Evolutionary conservation across 2,888 invertebrate genomes (phyloP), one percentile per base, ranked within the genome.

Genomic region (Acanthococcus lagerstroemiae): DNA sequence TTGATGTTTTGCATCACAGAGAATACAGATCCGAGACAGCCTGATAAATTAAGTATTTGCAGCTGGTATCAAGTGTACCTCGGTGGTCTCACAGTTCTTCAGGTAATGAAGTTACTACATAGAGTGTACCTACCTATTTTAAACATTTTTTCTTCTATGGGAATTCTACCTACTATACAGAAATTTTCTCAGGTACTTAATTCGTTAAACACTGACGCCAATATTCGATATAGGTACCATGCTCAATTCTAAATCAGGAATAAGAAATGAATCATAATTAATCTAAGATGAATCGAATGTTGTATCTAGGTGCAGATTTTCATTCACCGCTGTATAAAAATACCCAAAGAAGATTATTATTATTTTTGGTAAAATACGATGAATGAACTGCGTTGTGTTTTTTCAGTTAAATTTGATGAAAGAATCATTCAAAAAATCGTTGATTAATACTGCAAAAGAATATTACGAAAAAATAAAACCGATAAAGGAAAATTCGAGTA

Each of bases 401-500:
- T 37, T 37, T 37, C n/a, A 57, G 57, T 57, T 57, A 3, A 45
- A 57, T n/a, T n/a, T 57, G 17, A 44, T 45, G 9, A 19, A 24
- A 58, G 46, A 46, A 46, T 26, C 46, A 26, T 58, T 58, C 26
- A 45, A 46, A 25, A 45, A 46, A 17, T 26, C 45, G 1, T 25
- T 48, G 4, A 45, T 45, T 9, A 45, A 58, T 24, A 25, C 46
- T 19, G 46, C 46, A 17, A 45, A 58, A 26, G 45, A 58, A 19
- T 58, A 58, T 25, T 48, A 26, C n/a, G 45, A 58, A 15, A 19
- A 45, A 15, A 25, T 19, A 19, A 58, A 58, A 17, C 45, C 26
- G 19, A 58, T 58, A 22, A 26, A 46, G 46, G 58, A 58, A 58
- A 58, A 45, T 26, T 17, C 15, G 27, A 44, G n/a, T n/a, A n/a